phyloP scores from a whole-genome alignment of 2,797 vertebrate species.

The Rhincodon typus region DNA sequence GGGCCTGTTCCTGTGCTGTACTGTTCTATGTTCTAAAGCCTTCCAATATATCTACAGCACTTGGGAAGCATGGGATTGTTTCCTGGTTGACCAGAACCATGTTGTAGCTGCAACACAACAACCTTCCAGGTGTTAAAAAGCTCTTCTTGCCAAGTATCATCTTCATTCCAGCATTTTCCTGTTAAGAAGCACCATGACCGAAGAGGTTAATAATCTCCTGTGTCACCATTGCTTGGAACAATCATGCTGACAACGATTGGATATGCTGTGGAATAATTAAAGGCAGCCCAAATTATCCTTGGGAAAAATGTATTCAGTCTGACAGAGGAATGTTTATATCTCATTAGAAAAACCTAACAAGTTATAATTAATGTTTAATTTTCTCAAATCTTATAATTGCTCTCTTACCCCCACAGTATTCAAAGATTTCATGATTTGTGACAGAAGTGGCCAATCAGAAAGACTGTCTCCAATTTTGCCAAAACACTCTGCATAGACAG shows the following conservation, averaged over 20 bases:
- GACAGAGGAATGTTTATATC: not conserved
- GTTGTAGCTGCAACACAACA: too few species aligned
- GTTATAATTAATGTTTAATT: not conserved
- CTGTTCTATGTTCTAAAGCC: too few species aligned
- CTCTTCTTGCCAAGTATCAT: too few species aligned
- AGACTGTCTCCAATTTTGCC: not conserved
- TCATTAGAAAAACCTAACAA: not conserved
- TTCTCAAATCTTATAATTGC: not conserved
- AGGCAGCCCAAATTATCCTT: not conserved
- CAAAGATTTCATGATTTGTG: not conserved
- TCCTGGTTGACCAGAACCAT: too few species aligned
- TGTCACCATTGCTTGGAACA: not conserved
- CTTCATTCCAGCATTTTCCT: not conserved
- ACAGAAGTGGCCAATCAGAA: not conserved
- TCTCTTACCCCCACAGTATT: not conserved
- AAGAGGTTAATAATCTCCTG: not conserved
- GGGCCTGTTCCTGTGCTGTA: too few species aligned
- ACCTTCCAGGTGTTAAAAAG: too few species aligned
- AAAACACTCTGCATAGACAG: not conserved
- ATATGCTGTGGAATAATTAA: not conserved
- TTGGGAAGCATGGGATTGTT: too few species aligned
- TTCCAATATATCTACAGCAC: too few species aligned
- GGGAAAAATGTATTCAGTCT: not conserved
- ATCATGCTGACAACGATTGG: not conserved
- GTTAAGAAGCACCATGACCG: not conserved